Percentiles rank a stretch among this genome's conserved stretches.
Evolutionary conservation across 2,888 invertebrate species (phyloP).

Genomic region (Melipona beecheii): DNA sequence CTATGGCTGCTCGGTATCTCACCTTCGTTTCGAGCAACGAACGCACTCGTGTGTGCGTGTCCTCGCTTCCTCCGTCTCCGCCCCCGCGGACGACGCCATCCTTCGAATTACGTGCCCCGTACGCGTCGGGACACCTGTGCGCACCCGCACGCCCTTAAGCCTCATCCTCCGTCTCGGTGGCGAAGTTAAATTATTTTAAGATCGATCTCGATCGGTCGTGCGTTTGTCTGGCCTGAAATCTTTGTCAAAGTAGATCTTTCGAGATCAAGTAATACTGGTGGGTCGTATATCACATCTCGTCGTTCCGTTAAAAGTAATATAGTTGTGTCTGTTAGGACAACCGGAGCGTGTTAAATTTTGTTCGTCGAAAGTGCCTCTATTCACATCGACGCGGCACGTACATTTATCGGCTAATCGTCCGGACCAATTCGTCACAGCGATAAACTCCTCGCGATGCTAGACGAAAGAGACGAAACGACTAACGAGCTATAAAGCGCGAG

Average conservation of each 20-base stretch:
- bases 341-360: not conserved
- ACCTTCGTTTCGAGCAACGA: slow-evolving; percentile 32
- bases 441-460: slow-evolving; percentile 5
- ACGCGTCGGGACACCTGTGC: slow-evolving; percentile 60
- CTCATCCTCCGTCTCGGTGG: not conserved
- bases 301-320: too few relatives aligned
- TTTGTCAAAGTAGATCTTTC: not conserved
- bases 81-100: slow-evolving; percentile 64
- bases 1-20: slow-evolving; percentile 61
- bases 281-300: too few relatives aligned
- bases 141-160: slow-evolving; percentile 18
- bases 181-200: slow-evolving; percentile 23
- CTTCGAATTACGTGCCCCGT: slow-evolving; percentile 56
- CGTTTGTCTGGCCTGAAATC: not conserved
- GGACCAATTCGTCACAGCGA: not conserved
- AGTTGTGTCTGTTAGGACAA: too few relatives aligned
- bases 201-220: not conserved
- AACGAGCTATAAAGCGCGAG: not conserved
- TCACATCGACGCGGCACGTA: not conserved
- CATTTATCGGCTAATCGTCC: too few relatives aligned
- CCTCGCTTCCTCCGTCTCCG: slow-evolving; percentile 56
- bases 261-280: not conserved
- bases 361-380: not conserved
- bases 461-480: not conserved
- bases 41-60: slow-evolving; percentile 20